A percentile compares a stretch with the other conserved stretches of the same genome.
phyloP scores from a whole-genome alignment of 2,797 vertebrate species.

The Alectoris magna region DNA sequence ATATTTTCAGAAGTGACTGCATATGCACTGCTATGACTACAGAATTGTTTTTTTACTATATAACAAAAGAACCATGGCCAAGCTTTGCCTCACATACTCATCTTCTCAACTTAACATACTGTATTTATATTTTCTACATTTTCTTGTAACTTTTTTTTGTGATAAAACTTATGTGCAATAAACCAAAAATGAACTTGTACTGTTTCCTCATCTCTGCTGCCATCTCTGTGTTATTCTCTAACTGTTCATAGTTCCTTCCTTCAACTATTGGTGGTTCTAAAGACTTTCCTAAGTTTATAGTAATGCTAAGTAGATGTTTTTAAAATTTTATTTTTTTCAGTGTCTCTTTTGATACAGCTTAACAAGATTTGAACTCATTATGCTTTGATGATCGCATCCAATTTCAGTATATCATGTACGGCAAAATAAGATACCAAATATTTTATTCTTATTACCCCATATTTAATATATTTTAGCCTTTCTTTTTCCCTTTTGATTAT shows the following conservation, averaged over 20 bases:
- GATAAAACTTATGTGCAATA: background rate
- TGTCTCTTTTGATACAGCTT: background rate
- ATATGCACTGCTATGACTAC: background rate
- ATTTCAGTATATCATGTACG: background rate
- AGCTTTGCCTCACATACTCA: background rate
- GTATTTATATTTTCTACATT: conserved; percentile 12
- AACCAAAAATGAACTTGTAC: background rate
- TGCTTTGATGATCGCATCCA: background rate
- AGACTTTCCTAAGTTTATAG: background rate
- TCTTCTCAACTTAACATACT: background rate
- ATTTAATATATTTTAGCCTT: background rate
- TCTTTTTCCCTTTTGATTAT: background rate
- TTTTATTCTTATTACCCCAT: background rate
- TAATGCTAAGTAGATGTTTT: background rate
- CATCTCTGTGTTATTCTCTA: background rate
- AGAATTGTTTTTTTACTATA: background rate
- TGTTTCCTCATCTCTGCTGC: background rate
- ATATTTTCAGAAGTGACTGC: background rate
- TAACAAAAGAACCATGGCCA: background rate
- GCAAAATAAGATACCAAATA: background rate
- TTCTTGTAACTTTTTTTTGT: conserved; percentile 35
- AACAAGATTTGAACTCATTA: background rate
- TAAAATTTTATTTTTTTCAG: background rate
- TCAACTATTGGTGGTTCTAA: background rate
- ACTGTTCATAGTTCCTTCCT: background rate